Evolutionary conservation across 2,113 vertebrate genomes (phyloP), one percentile per base, ranked within the genome.

Genomic region (Cricetomys ansorgei): DNA sequence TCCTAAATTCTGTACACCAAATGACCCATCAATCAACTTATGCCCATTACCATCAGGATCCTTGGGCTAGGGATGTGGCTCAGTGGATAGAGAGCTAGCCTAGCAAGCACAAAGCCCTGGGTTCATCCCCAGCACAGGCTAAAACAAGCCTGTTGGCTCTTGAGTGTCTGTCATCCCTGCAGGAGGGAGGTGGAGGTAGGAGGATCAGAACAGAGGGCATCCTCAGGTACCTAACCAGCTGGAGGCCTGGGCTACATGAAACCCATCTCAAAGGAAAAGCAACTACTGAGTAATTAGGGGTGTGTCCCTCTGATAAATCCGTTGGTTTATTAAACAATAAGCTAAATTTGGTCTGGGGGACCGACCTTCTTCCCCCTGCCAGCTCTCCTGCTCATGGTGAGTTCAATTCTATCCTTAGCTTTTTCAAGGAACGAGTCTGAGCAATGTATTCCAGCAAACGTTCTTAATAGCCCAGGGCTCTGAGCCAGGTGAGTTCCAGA

Each of bases 401-500:
- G 59, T 17, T 77, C 65, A 13, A 29, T 55, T n/a, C 65, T 62
- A 2, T 17, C 53, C 34, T 62, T 43, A 0, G 83, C 67, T 31
- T 79, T 50, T 67, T 45, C n/a, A 53, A 69, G n/a, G 67, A 91
- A 77, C 81, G 43, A 34, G 75, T 27, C 65, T 91, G 4, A 11
- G 55, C 23, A 50, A 64, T 70, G 25, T 1, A 0, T 45, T 88
- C 70, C 93, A 53, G 65, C 15, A 7, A 88, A 48, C 92, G 69
- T 89, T 67, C 34, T 69, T 83, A 65, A 73, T 15, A 72, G 86
- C 83, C 94, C 11, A 13, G 31, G 53, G 73, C 89, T 77, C 53
- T 50, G 27, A 88, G 86, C 92, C 93, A 95, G 85, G 83, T 96
- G 64, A 91, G 85, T 89, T 96, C 96, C 48, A 0, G 94, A 50